These are phyloP conservation scores for Melanerpes aurifrons DNA, from an alignment of 2,113 vertebrate genomes.

Conservation along the genomic window DNA sequence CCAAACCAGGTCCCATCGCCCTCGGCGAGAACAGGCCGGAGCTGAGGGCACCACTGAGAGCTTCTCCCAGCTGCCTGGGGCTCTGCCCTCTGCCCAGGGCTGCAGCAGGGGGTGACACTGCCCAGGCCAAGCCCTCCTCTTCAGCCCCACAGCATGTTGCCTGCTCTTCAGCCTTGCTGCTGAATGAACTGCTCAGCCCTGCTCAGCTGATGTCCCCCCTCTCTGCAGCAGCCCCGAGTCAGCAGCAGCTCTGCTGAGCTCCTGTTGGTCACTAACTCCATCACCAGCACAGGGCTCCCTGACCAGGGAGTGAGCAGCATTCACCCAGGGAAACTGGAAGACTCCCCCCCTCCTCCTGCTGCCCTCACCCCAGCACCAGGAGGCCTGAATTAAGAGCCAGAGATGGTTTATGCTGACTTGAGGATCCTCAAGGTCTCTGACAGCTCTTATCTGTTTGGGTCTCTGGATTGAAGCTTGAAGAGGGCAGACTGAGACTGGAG, in stretches of 20 bases:
- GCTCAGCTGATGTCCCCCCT: neutral
- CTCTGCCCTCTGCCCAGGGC: neutral
- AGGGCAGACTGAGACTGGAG: too few relatives aligned
- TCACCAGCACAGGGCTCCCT: neutral
- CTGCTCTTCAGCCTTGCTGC: neutral
- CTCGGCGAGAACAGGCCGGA: neutral
- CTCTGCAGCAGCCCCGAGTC: neutral
- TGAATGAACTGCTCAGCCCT: neutral
- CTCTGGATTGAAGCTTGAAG: neutral
- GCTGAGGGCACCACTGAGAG: rapidly evolving
- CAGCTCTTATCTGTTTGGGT: neutral
- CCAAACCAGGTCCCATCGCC: neutral
- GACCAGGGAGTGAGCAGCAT: neutral
- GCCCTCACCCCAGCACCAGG: neutral
- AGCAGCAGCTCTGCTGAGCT: rapidly evolving
- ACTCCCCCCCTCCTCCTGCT: neutral
- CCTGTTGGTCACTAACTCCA: neutral
- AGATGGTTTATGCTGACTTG: neutral
- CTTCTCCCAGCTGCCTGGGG: neutral
- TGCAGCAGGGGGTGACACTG: rapidly evolving
- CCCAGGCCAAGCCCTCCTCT: rapidly evolving
- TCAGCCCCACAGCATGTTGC: neutral
- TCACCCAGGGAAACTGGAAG: neutral
- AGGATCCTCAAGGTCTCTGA: neutral
- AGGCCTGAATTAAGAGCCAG: neutral